These are phyloP conservation scores for Eubasilissa splendida DNA, from an alignment of 2,888 invertebrate species.

Conservation along the genomic window DNA sequence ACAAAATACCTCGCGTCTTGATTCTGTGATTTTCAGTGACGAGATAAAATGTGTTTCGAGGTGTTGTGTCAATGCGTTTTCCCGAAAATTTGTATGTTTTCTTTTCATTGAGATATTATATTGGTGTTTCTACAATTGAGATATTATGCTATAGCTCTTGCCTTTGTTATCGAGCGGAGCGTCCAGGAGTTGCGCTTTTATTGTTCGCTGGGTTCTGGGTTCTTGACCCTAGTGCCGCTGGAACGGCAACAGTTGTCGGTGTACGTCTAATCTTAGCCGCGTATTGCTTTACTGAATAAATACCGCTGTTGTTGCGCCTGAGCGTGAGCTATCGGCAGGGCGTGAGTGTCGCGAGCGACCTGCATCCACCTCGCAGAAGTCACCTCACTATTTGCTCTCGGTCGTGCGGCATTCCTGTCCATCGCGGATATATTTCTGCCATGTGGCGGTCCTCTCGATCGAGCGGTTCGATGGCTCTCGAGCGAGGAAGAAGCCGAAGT, in stretches of 20 bases:
- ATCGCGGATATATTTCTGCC: background rate
- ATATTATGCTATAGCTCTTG: background rate
- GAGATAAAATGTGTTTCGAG: constrained; percentile 2
- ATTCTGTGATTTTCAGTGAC: constrained; percentile 27
- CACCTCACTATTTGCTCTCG: background rate
- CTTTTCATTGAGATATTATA: no score
- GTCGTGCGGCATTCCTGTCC: background rate
- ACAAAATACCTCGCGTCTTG: constrained; percentile 15
- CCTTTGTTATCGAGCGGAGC: background rate
- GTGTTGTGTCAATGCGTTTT: background rate
- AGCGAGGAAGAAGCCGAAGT: background rate
- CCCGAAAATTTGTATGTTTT: background rate
- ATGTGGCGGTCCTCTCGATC: background rate
- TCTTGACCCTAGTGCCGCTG: constrained; percentile 42
- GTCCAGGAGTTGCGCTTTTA: background rate
- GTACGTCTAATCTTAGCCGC: constrained; percentile 45
- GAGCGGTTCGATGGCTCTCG: no score
- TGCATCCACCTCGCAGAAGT: constrained; percentile 11
- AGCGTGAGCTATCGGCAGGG: background rate
- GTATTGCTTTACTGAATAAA: constrained; percentile 19
- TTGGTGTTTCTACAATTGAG: no score
- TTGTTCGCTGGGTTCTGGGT: constrained; percentile 38
- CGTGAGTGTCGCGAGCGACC: background rate
- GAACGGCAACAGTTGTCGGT: constrained; percentile 31
- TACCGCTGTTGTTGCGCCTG: constrained; percentile 14